Evolutionary conservation across 2,797 vertebrate genomes (phyloP).

Genomic region (Centropyge bicolor): DNA sequence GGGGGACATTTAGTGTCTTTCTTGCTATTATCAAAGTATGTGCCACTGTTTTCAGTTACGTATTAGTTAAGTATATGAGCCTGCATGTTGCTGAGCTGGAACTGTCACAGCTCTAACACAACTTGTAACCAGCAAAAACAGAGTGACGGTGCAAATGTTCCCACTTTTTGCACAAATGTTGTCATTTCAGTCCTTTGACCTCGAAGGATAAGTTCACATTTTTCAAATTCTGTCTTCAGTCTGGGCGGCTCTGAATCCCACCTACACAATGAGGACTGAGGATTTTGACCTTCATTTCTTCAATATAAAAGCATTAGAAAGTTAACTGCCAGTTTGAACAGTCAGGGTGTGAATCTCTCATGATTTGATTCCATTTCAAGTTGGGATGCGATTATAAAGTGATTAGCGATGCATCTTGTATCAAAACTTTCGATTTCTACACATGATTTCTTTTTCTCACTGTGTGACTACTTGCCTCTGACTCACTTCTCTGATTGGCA

Average conservation of each 20-base stretch:
- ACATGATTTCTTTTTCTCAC: too few species aligned
- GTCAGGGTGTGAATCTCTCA: too few species aligned
- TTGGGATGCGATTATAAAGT: too few species aligned
- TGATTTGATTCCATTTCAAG: too few species aligned
- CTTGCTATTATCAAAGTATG: not conserved
- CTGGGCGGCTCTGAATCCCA: not conserved
- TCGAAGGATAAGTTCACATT: not conserved
- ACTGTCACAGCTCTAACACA: not conserved
- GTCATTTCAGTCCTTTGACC: not conserved
- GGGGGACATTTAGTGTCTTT: not conserved
- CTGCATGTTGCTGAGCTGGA: not conserved
- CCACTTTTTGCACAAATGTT: not conserved
- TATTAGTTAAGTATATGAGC: not conserved
- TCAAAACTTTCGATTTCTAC: too few species aligned
- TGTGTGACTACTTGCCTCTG: too few species aligned
- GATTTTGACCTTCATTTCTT: not conserved
- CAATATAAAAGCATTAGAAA: not conserved
- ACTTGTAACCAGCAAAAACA: not conserved
- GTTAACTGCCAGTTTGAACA: not conserved
- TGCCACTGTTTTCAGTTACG: not conserved
- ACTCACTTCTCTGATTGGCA: too few species aligned
- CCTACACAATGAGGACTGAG: not conserved
- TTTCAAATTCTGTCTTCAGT: not conserved
- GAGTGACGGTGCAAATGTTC: not conserved
- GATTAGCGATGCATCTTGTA: too few species aligned